Base-by-base conservation (phyloP, 2,888 invertebrate species). In the Erebia epiphron region DNA sequence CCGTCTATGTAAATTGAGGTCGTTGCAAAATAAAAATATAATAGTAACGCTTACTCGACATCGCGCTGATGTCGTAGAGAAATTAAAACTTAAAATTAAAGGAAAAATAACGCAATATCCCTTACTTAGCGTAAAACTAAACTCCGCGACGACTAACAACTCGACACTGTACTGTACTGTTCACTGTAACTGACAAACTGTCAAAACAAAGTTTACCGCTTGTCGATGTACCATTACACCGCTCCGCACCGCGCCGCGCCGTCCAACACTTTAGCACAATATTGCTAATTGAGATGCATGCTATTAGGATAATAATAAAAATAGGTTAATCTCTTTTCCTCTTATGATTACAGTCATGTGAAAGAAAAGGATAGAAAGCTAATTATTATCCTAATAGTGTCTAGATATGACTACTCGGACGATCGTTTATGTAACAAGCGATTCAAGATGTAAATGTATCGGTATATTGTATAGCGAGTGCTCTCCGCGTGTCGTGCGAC, bases 111-210 rank as follows among this genome's bases (percentile, higher is more conserved):
- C 66, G 63, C 70, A 68, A 69, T 69, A 70, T 72, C 67, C 70
- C 61, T 65, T 73, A 72, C 73, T 70, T 70, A 72, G 75, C 68
- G 73, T 73, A 74, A 68, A 75, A 73, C 74, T 71, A 69, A 76
- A 75, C 71, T 68, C 67, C 83, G 84, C 84, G 83, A 82, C 81
- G 83, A 82, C n/a, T n/a, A n/a, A 83, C 80, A 46, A 61, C 16
- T 43, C 18, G 11, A 84, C 86, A 86, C 85, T 86, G 67, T 58
- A 83, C 74, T 76, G 81, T 82, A 79, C 80, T 35, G 35, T 35
- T 35, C 35, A 35, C 35, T 35, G 35, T 35, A 7, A 78, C 46
- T 62, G 49, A 8, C 13, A 75, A 46, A 46, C 46, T 46, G 46
- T 46, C 46, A 46, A 78, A 79, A 78, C 75, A 69, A 69, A 69